These are phyloP conservation scores for Nomada lathburiana DNA, from an alignment of 2,888 invertebrate species.

Conservation along the genomic window DNA sequence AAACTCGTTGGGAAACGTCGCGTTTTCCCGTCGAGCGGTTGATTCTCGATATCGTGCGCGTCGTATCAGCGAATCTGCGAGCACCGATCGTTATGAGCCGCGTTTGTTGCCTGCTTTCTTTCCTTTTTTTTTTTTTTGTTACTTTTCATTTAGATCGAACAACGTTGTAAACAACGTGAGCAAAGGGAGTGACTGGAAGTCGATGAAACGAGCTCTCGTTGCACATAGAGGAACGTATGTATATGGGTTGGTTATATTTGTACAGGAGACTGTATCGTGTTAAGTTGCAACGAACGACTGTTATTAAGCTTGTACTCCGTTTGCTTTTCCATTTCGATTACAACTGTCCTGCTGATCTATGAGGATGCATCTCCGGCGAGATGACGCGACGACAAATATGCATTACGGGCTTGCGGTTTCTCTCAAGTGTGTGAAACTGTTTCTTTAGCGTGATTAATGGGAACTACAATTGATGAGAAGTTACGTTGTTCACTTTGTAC, in stretches of 20 bases:
- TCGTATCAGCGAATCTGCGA: slow-evolving; percentile 6
- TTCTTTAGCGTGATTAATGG: neutral
- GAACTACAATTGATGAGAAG: neutral
- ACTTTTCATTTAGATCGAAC: slow-evolving; percentile 7
- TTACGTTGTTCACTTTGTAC: neutral
- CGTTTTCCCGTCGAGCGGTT: neutral
- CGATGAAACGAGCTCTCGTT: slow-evolving; percentile 25
- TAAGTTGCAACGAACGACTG: slow-evolving; percentile 13
- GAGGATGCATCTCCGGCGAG: neutral
- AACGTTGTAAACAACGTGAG: slow-evolving; percentile 16
- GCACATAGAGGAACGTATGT: slow-evolving; percentile 11
- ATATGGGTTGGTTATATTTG: slow-evolving; percentile 7
- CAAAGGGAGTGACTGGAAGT: slow-evolving; percentile 32
- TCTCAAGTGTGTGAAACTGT: no score
- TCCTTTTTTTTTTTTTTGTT: neutral
- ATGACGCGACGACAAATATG: slow-evolving; percentile 36
- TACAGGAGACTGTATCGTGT: neutral
- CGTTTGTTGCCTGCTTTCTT: neutral
- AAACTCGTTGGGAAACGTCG: slow-evolving; percentile 9
- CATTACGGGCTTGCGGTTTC: slow-evolving; percentile 29
- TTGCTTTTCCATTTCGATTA: slow-evolving; percentile 15
- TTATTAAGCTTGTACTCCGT: slow-evolving; percentile 1
- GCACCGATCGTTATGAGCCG: slow-evolving; percentile 16
- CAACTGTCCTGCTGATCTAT: slow-evolving; percentile 23
- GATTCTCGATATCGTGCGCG: neutral